Base-by-base conservation (phyloP, 1,140 invertebrate species). In the Lordiphosa stackelbergi region DNA sequence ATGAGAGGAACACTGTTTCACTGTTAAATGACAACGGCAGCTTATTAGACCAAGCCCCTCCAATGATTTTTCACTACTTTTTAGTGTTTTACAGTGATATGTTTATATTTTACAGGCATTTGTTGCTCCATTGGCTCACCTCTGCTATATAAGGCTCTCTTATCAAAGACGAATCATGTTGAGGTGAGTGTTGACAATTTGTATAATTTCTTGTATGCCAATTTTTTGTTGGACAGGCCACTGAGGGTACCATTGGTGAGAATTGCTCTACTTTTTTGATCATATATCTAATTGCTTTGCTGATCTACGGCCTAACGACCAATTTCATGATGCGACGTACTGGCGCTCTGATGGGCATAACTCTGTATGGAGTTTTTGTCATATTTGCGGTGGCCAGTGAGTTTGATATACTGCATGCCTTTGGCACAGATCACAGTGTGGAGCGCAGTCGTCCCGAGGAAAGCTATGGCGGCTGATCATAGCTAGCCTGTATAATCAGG, bases 291-390 rank as follows among this genome's bases (percentile, higher is more conserved):
- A 1, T 38, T 6, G 12, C 36, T 1, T 22, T 36, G 2, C 13
- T 59, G 0, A 3, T 47, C 0, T 69, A 65, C 5, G 66, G 51
- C n/a, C 3, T 65, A 4, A 58, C 55, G 5, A 69, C 66, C 0
- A 55, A 69, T 10, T 69, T 69, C 9, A 53, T 59, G 60, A 6
- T 69, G 35, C 66, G 55, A 9, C 53, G 61, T 3, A 47, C 54
- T 8, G 61, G 43, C 9, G 54, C 38, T 4, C 3, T 69, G 5
- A 11, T 69, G 2, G 66, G 66, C n/a, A 41, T 64, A 0, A 40
- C 10, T 1, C 11, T 59, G 3, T 65, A 69, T 19, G 19, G 8
- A 10, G 0, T 65, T 0, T 65, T 52, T 4, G 2, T 69, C 0
- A 13, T 59, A 5, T 59, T 69, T 22, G 19, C 28, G 13, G 13